These are phyloP conservation scores for Ageneiosus marmoratus DNA, from an alignment of 2,113 vertebrate genomes.

Conservation along the genomic window DNA sequence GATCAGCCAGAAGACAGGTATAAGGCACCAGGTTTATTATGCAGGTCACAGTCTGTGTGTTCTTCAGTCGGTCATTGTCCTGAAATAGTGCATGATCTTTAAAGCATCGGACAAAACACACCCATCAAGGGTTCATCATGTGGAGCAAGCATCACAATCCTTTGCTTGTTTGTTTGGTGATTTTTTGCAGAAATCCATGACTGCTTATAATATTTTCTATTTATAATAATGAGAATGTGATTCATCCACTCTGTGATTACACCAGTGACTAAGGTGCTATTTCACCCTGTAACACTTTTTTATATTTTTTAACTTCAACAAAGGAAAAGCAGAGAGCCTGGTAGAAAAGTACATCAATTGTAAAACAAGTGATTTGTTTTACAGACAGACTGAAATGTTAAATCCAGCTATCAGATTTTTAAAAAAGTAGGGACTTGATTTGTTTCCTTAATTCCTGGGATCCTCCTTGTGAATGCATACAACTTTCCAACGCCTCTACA, in stretches of 20 bases:
- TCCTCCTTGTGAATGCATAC: too few relatives aligned
- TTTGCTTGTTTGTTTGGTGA: not conserved
- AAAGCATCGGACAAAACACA: not conserved
- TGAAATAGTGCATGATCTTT: not conserved
- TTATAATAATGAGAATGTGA: not conserved
- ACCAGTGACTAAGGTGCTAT: not conserved
- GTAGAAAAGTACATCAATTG: not conserved
- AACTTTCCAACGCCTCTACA: too few relatives aligned
- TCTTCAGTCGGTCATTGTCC: not conserved
- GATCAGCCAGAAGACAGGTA: not conserved
- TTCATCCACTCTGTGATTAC: not conserved
- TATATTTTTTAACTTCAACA: not conserved
- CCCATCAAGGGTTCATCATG: not conserved
- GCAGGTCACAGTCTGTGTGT: not conserved
- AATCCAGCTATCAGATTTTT: not conserved
- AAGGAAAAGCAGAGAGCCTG: not conserved
- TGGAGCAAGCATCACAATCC: not conserved
- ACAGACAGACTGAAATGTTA: not conserved
- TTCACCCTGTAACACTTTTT: not conserved
- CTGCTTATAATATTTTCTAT: not conserved
- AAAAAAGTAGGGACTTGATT: too few relatives aligned
- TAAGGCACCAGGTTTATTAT: not conserved
- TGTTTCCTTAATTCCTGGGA: too few relatives aligned
- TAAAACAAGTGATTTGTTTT: not conserved
- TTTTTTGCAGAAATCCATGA: too few relatives aligned